Percentiles rank a stretch among this genome's conserved stretches.
phyloP scores from a whole-genome alignment of 2,888 invertebrate genomes.

The Agrenia bidenticulata region DNA sequence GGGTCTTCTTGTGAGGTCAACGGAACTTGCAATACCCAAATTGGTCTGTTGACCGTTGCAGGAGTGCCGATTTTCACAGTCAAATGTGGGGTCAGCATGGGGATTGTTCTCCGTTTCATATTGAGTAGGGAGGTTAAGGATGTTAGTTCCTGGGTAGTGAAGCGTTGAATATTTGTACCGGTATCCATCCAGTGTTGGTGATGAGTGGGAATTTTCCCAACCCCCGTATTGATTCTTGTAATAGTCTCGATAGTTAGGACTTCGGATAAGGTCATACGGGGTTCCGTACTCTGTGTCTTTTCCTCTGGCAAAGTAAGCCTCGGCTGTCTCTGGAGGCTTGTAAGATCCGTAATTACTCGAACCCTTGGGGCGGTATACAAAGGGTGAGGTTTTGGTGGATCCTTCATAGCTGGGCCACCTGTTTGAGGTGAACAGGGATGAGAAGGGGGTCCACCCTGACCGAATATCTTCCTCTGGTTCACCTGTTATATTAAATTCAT shows the following conservation, averaged over 20 bases:
- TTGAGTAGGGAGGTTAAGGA: not conserved
- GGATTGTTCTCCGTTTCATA: slow-evolving; percentile 1
- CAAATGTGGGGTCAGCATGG: not conserved
- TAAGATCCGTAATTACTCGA: not conserved
- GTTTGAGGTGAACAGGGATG: not conserved
- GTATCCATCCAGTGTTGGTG: not conserved
- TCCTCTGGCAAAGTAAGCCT: not conserved
- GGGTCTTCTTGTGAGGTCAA: slow-evolving; percentile 9
- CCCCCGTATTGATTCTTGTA: not conserved
- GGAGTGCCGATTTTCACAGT: slow-evolving; percentile 2
- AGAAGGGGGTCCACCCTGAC: too few relatives aligned
- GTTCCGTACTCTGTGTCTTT: not conserved
- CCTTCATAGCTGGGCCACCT: not conserved
- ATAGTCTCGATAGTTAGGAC: slow-evolving; percentile 1
- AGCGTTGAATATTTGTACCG: not conserved
- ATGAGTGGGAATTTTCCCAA: not conserved
- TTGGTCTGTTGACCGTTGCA: not conserved
- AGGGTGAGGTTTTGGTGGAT: too few relatives aligned
- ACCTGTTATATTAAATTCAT: too few relatives aligned
- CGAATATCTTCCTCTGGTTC: too few relatives aligned
- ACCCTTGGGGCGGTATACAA: not conserved
- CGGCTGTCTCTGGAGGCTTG: not conserved
- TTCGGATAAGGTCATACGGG: slow-evolving; percentile 3
- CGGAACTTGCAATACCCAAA: not conserved
- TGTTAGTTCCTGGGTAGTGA: not conserved